Evolutionary conservation across 2,113 vertebrate species (phyloP), one percentile per base, ranked within the genome.

Genomic region (Phalacrocorax carbo): DNA sequence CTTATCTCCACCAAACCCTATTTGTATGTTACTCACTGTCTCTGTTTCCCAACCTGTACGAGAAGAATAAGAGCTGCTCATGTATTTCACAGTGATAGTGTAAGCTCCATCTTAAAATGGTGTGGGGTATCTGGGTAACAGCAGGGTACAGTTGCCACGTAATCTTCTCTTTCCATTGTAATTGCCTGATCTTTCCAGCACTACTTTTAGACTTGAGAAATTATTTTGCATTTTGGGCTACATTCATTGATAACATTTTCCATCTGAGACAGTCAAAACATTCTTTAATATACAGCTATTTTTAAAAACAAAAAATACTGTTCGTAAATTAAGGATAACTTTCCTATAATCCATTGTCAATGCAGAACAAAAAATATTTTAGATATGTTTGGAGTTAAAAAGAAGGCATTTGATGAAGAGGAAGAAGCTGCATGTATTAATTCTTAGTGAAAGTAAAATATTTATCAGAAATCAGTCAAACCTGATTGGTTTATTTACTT

Each of bases 1-100:
- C 27, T 72, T 62, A 77, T 57, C 54, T 69, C 25, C 26, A 44
- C 10, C 36, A 83, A 52, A 60, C 7, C 20, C 5, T 29, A 44
- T 26, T 32, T 58, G 11, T 55, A 13, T 14, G 4, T 22, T 54
- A 25, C 13, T 49, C 32, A 19, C 21, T 2, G 13, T 32, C 23
- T 38, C 11, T 19, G 4, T 64, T 72, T 88, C n/a, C 27, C 65
- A 78, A 1, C 4, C 20, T 55, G 13, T n/a, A 26, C 32, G 55
- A 62, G 42, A 82, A 82, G 14, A 2, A 0, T 20, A 69, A 86
- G 48, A 77, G 26, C 30, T 83, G 32, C 38, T 80, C 49, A 9
- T 29, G 7, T 42, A 48, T 88, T 82, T 69, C 34, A 68, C 0
- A 71, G 40, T 14, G 13, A 36, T 2, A 81, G 22, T 0, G 1